Percentiles rank a stretch among this genome's conserved stretches.
These are phyloP conservation scores for Ariopsis seemanni DNA, from an alignment of 2,113 vertebrate genomes.

Conservation along the genomic window DNA sequence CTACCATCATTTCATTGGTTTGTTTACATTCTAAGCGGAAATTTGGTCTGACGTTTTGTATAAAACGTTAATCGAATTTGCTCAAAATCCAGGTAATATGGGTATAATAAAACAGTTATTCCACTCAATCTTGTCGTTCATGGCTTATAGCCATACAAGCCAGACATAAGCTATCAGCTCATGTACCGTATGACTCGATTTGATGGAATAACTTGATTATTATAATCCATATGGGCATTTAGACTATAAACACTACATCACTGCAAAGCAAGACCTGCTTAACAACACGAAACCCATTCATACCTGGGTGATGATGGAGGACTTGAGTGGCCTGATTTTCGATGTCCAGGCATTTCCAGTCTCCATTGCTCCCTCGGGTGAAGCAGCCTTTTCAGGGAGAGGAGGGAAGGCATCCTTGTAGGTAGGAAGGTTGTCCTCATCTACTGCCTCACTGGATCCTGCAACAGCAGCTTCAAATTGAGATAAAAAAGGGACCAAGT, in stretches of 20 bases:
- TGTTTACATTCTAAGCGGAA: too few species aligned
- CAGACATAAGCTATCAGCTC: too few species aligned
- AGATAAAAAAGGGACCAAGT: background rate
- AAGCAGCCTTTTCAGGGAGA: conserved; percentile 91
- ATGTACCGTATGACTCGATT: too few species aligned
- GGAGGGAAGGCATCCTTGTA: conserved; percentile 99
- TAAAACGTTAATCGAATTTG: too few species aligned
- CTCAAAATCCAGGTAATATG: too few species aligned
- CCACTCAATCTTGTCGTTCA: too few species aligned
- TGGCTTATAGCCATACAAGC: too few species aligned
- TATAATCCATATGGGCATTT: background rate
- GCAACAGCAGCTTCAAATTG: conserved; percentile 63
- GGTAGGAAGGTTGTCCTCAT: conserved; percentile 93
- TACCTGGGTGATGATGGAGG: conserved; percentile 98
- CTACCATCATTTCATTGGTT: too few species aligned
- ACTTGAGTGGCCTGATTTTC: conserved; percentile 95
- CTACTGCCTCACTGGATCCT: conserved; percentile 83
- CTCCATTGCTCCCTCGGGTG: conserved; percentile 85
- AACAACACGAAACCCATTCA: background rate
- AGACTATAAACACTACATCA: background rate
- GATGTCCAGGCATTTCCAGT: conserved; percentile 86
- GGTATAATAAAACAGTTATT: too few species aligned
- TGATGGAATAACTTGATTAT: too few species aligned
- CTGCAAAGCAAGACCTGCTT: background rate
- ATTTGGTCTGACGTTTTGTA: too few species aligned